Evolutionary conservation across 2,888 invertebrate species (phyloP), one percentile per base, ranked within the genome.

Genomic region (Papilio demoleus): DNA sequence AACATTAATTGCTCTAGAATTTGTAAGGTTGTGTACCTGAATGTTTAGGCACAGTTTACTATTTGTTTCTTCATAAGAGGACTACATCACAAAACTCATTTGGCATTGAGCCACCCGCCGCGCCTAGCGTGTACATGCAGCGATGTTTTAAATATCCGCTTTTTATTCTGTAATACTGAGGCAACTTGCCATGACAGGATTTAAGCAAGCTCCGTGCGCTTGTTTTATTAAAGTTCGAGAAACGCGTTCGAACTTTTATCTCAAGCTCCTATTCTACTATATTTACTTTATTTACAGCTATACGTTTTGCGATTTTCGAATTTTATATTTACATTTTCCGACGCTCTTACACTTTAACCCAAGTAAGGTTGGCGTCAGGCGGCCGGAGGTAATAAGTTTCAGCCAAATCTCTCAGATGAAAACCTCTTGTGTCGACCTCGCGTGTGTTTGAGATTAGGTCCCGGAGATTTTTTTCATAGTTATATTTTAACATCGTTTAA

Each of bases 61-160:
- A 87, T 88, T 84, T 84, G 82, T 83, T 47, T 64, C 42, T 68
- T 68, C 64, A 83, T 80, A 81, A 82, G 83, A 82, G 83, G 86
- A 84, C 87, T 88, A 81, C 87, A 88, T 90, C 87, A 87, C 87
- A 87, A 88, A 90, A 89, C 88, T 91, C 90, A 90, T 91, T 92
- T 92, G 91, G 92, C 91, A 91, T 90, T 85, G 90, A 86, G 90
- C 92, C 92, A 91, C 86, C 82, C 82, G 87, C 87, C 86, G 85
- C 84, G 85, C 84, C 81, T 82, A 81, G 53, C 17, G 87, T 83
- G 84, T 86, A 84, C 85, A 87, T 87, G 83, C 82, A 81, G 83
- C 83, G 81, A 83, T 82, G 84, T 88, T 89, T 87, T 86, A 90
- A 90, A 88, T 89, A 89, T 88, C 84, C 85, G 84, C 63, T 77